Evolutionary conservation across 2,113 vertebrate genomes (phyloP).

Genomic region (Protobothrops mucrosquamatus): DNA sequence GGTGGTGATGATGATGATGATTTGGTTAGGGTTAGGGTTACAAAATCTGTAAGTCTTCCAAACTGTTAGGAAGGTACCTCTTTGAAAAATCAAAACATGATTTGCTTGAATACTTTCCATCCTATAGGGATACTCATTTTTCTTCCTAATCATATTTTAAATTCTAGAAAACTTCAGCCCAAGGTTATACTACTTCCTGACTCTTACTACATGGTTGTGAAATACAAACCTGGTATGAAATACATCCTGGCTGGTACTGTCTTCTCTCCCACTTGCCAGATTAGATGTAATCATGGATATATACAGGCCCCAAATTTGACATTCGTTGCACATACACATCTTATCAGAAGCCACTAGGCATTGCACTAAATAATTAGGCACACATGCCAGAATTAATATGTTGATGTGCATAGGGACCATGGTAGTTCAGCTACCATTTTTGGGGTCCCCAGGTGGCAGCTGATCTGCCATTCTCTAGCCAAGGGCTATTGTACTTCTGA

Average conservation of each 20-base stretch:
- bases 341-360: constrained; percentile 59
- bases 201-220: neutral
- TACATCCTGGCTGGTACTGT: neutral
- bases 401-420: constrained; percentile 49
- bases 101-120: neutral
- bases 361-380: constrained; percentile 61
- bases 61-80: neutral
- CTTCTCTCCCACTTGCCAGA: neutral
- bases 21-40: neutral
- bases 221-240: neutral
- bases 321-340: constrained; percentile 21
- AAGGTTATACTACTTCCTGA: accelerated
- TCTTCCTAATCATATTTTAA: neutral
- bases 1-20: neutral
- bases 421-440: constrained; percentile 64
- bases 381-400: constrained; percentile 61
- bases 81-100: constrained; percentile 3
- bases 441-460: constrained; percentile 62
- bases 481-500: constrained; percentile 33
- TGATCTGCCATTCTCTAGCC: constrained; percentile 58
- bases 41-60: neutral
- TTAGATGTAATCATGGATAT: constrained; percentile 13
- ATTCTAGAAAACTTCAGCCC: neutral
- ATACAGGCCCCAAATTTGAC: neutral
- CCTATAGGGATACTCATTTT: neutral